Percentiles rank a stretch among this genome's conserved stretches.
These are phyloP conservation scores for Idaea biselata DNA, from an alignment of 2,888 invertebrate genomes.

Conservation along the genomic window DNA sequence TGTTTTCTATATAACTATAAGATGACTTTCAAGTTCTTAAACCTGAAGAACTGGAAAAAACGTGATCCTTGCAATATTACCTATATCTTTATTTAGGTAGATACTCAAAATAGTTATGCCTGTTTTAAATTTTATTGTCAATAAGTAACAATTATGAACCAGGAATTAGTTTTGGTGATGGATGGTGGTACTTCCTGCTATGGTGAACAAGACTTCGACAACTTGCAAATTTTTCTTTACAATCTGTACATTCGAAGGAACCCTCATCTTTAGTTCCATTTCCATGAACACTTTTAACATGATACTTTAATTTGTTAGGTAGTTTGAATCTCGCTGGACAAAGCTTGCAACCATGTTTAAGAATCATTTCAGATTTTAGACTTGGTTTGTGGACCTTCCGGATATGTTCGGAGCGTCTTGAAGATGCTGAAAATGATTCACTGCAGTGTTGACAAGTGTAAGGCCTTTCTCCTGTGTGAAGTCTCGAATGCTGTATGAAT, in stretches of 20 bases:
- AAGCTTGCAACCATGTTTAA: slow-evolving; percentile 51
- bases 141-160: neutral
- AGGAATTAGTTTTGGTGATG: neutral
- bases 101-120: too few relatives aligned
- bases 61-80: too few relatives aligned
- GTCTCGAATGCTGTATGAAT: slow-evolving; percentile 57
- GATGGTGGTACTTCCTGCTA: slow-evolving; percentile 46
- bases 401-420: slow-evolving; percentile 62
- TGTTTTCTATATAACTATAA: neutral
- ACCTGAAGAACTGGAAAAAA: too few relatives aligned
- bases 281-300: slow-evolving; percentile 47
- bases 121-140: neutral
- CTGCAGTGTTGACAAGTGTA: slow-evolving; percentile 58
- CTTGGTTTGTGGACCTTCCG: slow-evolving; percentile 44
- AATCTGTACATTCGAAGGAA: slow-evolving; percentile 49
- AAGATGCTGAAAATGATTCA: slow-evolving; percentile 62
- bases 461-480: slow-evolving; percentile 66
- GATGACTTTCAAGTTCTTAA: too few relatives aligned
- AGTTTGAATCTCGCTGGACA: slow-evolving; percentile 60
- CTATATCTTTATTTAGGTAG: too few relatives aligned
- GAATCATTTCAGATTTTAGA: slow-evolving; percentile 29
- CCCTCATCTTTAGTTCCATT: slow-evolving; percentile 25
- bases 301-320: slow-evolving; percentile 54
- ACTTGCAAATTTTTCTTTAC: slow-evolving; percentile 54
- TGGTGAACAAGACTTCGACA: slow-evolving; percentile 56